phyloP scores from a whole-genome alignment of 2,113 vertebrate genomes.

The Trematomus loennbergii region DNA sequence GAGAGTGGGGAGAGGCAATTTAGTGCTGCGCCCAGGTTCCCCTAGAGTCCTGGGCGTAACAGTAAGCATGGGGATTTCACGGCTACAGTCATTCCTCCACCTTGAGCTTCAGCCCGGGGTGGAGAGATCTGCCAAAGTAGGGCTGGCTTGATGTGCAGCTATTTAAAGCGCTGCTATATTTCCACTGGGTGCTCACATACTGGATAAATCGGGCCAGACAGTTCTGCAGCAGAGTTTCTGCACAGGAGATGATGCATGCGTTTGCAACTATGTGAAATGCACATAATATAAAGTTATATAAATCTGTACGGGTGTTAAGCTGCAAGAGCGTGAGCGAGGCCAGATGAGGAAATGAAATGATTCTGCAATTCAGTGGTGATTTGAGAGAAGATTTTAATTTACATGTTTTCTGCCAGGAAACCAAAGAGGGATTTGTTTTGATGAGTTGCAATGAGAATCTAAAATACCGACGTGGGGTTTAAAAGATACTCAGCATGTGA shows the following conservation, averaged over 20 bases:
- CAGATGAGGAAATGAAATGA: constrained; percentile 2
- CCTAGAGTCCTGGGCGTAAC: too few species aligned
- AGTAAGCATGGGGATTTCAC: not conserved
- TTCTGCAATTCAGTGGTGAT: constrained; percentile 2
- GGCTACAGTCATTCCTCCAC: constrained; percentile 18
- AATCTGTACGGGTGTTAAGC: not conserved
- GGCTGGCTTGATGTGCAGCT: constrained; percentile 68
- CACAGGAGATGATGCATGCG: constrained; percentile 13
- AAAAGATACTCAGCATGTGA: constrained; percentile 19
- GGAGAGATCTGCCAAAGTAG: constrained; percentile 67
- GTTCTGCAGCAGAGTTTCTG: constrained; percentile 45
- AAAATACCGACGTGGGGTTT: not conserved
- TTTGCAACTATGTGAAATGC: constrained; percentile 6
- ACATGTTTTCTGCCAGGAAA: not conserved
- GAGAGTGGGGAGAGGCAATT: too few species aligned
- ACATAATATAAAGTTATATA: constrained; percentile 13
- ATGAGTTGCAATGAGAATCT: constrained; percentile 2
- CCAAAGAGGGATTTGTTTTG: not conserved
- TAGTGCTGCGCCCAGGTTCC: too few species aligned
- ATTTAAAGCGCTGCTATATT: constrained; percentile 68
- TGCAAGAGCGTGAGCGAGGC: not conserved
- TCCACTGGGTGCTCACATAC: constrained; percentile 60
- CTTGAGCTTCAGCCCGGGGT: constrained; percentile 37
- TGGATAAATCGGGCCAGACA: constrained; percentile 66
- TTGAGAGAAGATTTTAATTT: not conserved